Base-by-base conservation (phyloP, 2,797 vertebrate species). In the Pangasius mekongensis region DNA sequence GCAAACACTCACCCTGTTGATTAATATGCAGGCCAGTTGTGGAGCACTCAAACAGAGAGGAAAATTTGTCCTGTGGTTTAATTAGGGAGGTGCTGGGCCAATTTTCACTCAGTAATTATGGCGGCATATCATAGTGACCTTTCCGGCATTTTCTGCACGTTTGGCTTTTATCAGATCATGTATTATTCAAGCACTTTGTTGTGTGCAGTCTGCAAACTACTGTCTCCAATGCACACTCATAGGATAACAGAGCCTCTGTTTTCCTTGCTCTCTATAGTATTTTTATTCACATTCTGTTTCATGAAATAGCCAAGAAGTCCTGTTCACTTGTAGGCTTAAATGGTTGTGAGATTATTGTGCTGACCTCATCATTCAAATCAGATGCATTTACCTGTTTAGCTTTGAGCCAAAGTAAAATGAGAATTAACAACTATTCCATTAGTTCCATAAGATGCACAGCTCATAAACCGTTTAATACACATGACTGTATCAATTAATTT, bases 151-250 rank as follows among this genome's bases (percentile, higher is more conserved):
- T 95, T 96, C 91, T 95, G 94, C 94, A 94, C 94, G 91, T 95
- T 95, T 95, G 92, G 93, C 93, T 95, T 95, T 96, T 94, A 95
- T 95, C 94, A 92, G 93, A 94, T 96, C 94, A 96, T 96, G 95
- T 95, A 95, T 96, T 95, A 96, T 96, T 95, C 94, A 96, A 89
- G 87, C 90, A 92, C 90, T 93, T 93, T 94, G 94, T 95, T 95
- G 93, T 94, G 93, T 93, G 92, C 90, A 92, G 93, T 94, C 88
- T 93, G 93, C 94, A 92, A 89, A 91, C 87, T 90, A 91, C 87
- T 86, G 90, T 92, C 89, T 92, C 89, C 24, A 30, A 66, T 84
- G 89, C 87, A 92, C 87, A 85, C 62, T 78, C 83, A 80, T 60
- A 82, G 43, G 66, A 87, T 84, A 86, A 91, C 60, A 90, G 52